phyloP scores from a whole-genome alignment of 2,113 vertebrate species.

The Brachyhypopomus occidentalis region DNA sequence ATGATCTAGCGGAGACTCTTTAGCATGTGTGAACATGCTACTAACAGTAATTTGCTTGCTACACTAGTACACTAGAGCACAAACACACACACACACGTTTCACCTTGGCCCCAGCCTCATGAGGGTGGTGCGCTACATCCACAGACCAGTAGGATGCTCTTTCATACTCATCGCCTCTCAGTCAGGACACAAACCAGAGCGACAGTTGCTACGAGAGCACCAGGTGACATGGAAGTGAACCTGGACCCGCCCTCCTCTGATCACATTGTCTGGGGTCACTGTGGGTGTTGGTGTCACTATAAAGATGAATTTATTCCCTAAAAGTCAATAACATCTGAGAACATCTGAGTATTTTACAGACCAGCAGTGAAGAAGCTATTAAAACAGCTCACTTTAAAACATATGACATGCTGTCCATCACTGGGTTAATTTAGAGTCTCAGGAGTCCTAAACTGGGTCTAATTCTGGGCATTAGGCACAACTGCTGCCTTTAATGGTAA shows the following conservation, averaged over 20 bases:
- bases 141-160: constrained; percentile 51
- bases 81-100: neutral
- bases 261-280: neutral
- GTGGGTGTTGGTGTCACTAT: too few relatives aligned
- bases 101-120: constrained; percentile 55
- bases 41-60: constrained; percentile 11
- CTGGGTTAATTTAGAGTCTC: too few relatives aligned
- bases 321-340: too few relatives aligned
- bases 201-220: neutral
- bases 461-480: constrained; percentile 21
- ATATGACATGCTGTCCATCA: too few relatives aligned
- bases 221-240: neutral
- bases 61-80: neutral
- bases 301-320: too few relatives aligned
- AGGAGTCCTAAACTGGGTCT: constrained; percentile 22
- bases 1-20: neutral
- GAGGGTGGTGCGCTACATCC: constrained; percentile 40
- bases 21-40: constrained; percentile 15
- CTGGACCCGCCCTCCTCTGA: neutral
- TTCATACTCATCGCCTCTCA: constrained; percentile 41
- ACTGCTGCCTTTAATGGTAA: neutral
- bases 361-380: too few relatives aligned
- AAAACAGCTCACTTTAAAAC: too few relatives aligned
- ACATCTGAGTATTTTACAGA: too few relatives aligned
- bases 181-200: neutral